phyloP scores from a whole-genome alignment of 2,113 vertebrate species.

The Aphyosemion australe region DNA sequence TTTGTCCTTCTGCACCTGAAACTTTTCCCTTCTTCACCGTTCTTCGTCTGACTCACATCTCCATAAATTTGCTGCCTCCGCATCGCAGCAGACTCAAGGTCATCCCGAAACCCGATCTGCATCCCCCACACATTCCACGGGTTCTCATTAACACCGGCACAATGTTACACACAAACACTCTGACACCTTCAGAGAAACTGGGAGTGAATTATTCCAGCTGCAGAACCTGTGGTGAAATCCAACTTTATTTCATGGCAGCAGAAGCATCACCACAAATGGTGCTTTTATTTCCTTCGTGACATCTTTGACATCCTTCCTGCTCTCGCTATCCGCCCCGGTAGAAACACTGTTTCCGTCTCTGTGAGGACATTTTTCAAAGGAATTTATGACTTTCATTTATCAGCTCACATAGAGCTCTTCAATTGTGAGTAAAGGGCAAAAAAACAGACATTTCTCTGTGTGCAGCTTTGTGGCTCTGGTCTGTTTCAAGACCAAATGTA shows the following conservation, averaged over 20 bases:
- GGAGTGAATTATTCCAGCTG: slow-evolving; percentile 35
- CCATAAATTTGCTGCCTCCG: slow-evolving; percentile 65
- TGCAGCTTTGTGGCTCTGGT: not conserved
- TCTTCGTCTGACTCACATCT: slow-evolving; percentile 14
- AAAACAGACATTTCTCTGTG: not conserved
- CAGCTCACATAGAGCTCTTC: not conserved
- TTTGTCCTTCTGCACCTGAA: not conserved
- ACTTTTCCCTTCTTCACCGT: not conserved
- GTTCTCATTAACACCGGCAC: slow-evolving; percentile 47
- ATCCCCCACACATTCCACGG: slow-evolving; percentile 72
- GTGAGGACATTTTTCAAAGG: not conserved
- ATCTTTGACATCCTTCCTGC: not conserved
- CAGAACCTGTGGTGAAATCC: slow-evolving; percentile 2
- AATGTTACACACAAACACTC: slow-evolving; percentile 22
- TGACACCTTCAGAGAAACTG: slow-evolving; percentile 19
- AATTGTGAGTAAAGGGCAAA: not conserved
- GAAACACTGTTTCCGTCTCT: not conserved
- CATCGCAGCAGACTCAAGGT: slow-evolving; percentile 67
- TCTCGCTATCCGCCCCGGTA: not conserved
- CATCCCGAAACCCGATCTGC: slow-evolving; percentile 73
- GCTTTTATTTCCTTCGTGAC: not conserved
- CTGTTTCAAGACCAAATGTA: not conserved
- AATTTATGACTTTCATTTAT: not conserved
- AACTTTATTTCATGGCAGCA: no score
- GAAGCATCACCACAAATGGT: not conserved